These are phyloP conservation scores for Neotragus moschatus DNA, from an alignment of 2,113 vertebrate species.

Conservation along the genomic window DNA sequence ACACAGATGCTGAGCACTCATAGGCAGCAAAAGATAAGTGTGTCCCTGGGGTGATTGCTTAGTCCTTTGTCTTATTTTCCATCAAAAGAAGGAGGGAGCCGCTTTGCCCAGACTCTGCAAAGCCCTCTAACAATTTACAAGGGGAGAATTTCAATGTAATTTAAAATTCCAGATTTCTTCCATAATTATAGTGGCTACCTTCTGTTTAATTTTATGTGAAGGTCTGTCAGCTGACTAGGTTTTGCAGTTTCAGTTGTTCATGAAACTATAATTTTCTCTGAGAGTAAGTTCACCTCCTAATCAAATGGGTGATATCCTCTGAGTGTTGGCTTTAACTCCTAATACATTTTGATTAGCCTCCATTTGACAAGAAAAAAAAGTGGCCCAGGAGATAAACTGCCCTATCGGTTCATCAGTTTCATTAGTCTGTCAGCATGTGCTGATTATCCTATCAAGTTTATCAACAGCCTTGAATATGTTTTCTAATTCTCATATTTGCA, in stretches of 20 bases:
- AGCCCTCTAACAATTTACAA: not conserved
- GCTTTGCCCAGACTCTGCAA: not conserved
- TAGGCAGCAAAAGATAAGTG: conserved; percentile 25
- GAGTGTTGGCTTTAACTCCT: conserved; percentile 51
- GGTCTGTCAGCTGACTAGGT: conserved; percentile 45
- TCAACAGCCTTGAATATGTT: conserved; percentile 49
- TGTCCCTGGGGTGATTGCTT: not conserved
- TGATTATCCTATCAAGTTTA: conserved; percentile 68
- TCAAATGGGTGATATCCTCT: conserved; percentile 46
- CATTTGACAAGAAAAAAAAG: conserved; percentile 52
- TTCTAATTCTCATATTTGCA: conserved; percentile 65
- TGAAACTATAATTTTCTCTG: conserved; percentile 54
- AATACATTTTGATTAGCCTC: conserved; percentile 63
- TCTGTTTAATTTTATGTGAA: conserved; percentile 43
- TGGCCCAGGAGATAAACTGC: conserved; percentile 54
- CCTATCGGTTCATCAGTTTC: conserved; percentile 59
- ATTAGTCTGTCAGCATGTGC: conserved; percentile 67
- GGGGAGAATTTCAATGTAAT: conserved; percentile 2
- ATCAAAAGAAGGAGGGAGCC: not conserved
- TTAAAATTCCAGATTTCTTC: conserved; percentile 6
- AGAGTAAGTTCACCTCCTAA: conserved; percentile 47
- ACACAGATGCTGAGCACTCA: not conserved
- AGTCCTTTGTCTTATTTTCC: conserved; percentile 39
- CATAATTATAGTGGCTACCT: not conserved
- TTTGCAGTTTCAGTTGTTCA: conserved; percentile 38